A percentile compares a stretch with the other conserved stretches of the same genome.
These are phyloP conservation scores for Sebastiscus albofasciatus DNA, from an alignment of 2,797 vertebrate genomes.

Conservation along the genomic window DNA sequence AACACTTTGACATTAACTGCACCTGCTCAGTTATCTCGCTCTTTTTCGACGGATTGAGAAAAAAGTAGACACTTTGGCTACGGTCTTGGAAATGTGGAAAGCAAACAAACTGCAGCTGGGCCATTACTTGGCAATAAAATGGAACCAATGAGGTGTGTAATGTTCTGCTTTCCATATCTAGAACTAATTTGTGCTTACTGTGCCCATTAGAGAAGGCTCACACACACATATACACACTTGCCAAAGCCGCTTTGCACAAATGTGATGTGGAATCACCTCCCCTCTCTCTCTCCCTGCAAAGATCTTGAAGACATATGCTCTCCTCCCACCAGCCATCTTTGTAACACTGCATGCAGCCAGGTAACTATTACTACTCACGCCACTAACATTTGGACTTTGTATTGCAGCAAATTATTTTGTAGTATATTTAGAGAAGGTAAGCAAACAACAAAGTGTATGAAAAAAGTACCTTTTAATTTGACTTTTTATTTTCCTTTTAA, in stretches of 20 bases:
- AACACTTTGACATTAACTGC: slow-evolving; percentile 34
- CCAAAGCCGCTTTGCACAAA: background rate
- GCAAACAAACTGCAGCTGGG: slow-evolving; percentile 68
- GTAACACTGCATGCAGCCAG: slow-evolving; percentile 3
- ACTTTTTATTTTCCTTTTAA: background rate
- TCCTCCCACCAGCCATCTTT: background rate
- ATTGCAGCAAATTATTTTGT: background rate
- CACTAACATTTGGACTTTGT: background rate
- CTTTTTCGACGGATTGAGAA: slow-evolving; percentile 23
- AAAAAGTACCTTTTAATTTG: background rate
- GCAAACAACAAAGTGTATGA: background rate
- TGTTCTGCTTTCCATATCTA: slow-evolving; percentile 70
- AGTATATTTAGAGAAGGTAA: background rate
- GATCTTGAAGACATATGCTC: slow-evolving; percentile 6
- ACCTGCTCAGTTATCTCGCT: slow-evolving; percentile 49
- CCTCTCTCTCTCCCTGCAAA: background rate
- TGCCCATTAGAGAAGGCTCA: slow-evolving; percentile 46
- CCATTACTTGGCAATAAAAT: slow-evolving; percentile 78
- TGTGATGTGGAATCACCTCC: slow-evolving; percentile 11
- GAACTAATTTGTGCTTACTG: slow-evolving; percentile 65
- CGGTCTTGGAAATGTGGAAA: slow-evolving; percentile 73
- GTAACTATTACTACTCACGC: background rate
- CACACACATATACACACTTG: background rate
- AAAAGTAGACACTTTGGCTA: slow-evolving; percentile 53
- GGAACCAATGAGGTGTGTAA: slow-evolving; percentile 78